phyloP scores from a whole-genome alignment of 2,888 invertebrate species.

The Melanchra persicariae region DNA sequence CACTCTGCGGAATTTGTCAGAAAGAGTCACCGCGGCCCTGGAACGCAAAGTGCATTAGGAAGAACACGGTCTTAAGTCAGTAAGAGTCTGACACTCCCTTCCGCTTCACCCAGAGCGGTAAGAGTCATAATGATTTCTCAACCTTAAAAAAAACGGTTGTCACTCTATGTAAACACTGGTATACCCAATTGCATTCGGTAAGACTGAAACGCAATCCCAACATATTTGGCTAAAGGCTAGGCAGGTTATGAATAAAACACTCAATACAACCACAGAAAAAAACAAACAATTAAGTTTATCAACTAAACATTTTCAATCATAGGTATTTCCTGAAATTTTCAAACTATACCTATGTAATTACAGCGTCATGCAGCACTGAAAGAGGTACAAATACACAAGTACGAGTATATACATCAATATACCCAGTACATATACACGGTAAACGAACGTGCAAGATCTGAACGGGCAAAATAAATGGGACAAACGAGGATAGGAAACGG shows the following conservation, averaged over 20 bases:
- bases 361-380: constrained; percentile 37
- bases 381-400: constrained; percentile 36
- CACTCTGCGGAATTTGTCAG: not conserved
- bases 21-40: too few species aligned
- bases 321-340: constrained; percentile 18
- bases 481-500: constrained; percentile 79
- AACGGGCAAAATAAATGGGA: constrained; percentile 76
- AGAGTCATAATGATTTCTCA: too few species aligned
- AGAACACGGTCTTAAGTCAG: too few species aligned
- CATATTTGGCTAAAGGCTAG: not conserved
- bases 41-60: too few species aligned
- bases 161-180: not conserved
- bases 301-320: constrained; percentile 25
- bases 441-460: constrained; percentile 60
- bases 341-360: constrained; percentile 35
- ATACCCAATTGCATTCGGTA: not conserved
- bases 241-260: not conserved
- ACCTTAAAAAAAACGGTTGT: too few species aligned
- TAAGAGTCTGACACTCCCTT: too few species aligned
- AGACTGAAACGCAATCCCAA: not conserved
- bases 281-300: constrained; percentile 25
- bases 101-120: too few species aligned
- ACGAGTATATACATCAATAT: constrained; percentile 29
- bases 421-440: constrained; percentile 43
- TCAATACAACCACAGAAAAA: not conserved